These are phyloP conservation scores for Neodiprion pinetum DNA, from an alignment of 1,140 invertebrate species.

Conservation along the genomic window DNA sequence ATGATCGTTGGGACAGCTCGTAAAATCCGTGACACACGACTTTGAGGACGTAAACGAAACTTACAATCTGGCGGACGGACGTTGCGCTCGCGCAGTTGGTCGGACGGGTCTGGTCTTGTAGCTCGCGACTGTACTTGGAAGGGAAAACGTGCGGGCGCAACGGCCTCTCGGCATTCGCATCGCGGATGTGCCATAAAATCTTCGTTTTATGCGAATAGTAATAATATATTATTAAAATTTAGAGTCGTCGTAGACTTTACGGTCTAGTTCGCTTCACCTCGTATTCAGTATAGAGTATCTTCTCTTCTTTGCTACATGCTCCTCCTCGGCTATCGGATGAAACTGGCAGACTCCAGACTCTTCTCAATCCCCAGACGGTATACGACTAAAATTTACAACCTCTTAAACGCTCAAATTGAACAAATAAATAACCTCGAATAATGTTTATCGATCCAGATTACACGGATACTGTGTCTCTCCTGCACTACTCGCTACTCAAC, in stretches of 20 bases:
- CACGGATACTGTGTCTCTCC: background rate
- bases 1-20: background rate
- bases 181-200: background rate
- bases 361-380: no score
- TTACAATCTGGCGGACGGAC: background rate
- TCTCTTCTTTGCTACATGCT: background rate
- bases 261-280: background rate
- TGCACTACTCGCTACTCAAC: no score
- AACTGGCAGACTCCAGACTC: no score
- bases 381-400: background rate
- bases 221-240: constrained; percentile 8
- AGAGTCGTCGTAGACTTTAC: background rate
- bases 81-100: background rate
- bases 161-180: background rate
- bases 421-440: background rate
- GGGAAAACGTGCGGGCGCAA: background rate
- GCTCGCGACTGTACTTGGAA: background rate
- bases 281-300: background rate
- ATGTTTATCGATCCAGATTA: background rate
- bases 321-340: no score
- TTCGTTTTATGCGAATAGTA: constrained; percentile 3
- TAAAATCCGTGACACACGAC: background rate
- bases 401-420: background rate
- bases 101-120: no score
- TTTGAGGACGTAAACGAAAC: background rate